phyloP scores from a whole-genome alignment of 1,140 invertebrate genomes.

The Homalodisca vitripennis region DNA sequence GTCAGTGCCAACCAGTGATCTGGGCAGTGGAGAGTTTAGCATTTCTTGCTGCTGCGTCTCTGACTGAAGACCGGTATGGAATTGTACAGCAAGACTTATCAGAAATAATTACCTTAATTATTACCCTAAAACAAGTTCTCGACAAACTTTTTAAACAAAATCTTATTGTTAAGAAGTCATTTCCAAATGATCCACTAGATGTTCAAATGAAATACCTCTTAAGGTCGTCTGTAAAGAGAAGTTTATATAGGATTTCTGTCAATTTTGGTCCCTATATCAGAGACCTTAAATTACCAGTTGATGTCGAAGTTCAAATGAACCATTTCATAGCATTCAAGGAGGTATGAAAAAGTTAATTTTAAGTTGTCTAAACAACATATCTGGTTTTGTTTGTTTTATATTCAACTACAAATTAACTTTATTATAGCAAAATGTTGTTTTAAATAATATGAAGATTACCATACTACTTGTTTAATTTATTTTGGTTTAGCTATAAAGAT shows the following conservation, averaged over 20 bases:
- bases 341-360: no score
- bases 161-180: slow-evolving; percentile 57
- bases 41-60: slow-evolving; percentile 61
- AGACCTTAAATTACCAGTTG: slow-evolving; percentile 57
- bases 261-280: slow-evolving; percentile 66
- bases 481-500: no score
- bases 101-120: slow-evolving; percentile 60
- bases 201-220: slow-evolving; percentile 61
- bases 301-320: slow-evolving; percentile 36
- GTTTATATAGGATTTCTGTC: slow-evolving; percentile 70
- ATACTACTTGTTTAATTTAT: no score
- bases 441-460: no score
- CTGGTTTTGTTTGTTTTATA: no score
- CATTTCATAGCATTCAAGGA: slow-evolving; percentile 37
- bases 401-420: no score
- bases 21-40: slow-evolving; percentile 70
- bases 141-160: slow-evolving; percentile 69
- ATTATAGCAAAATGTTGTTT: no score
- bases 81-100: slow-evolving; percentile 75
- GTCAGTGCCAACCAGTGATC: slow-evolving; percentile 62
- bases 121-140: slow-evolving; percentile 64
- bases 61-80: slow-evolving; percentile 74
- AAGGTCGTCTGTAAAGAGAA: slow-evolving; percentile 63
- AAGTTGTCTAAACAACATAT: no score
- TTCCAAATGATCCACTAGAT: slow-evolving; percentile 58